Percentiles rank a stretch among this genome's conserved stretches.
phyloP scores from a whole-genome alignment of 2,888 invertebrate species.

The Caprella mutica region DNA sequence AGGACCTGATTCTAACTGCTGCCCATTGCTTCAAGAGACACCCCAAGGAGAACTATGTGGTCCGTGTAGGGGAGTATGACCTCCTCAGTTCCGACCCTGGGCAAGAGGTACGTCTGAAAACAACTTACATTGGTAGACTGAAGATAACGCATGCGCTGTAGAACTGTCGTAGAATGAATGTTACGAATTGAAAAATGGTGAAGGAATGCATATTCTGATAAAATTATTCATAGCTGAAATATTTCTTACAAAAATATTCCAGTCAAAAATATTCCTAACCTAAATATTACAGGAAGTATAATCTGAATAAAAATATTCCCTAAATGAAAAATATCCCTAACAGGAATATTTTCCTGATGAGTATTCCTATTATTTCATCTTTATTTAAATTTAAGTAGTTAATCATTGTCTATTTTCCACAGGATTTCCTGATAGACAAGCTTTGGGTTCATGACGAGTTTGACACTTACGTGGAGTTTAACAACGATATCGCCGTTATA shows the following conservation, averaged over 20 bases:
- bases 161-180: neutral
- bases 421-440: slow-evolving; percentile 56
- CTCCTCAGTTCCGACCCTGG: slow-evolving; percentile 9
- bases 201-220: no score
- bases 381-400: neutral
- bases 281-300: no score
- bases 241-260: neutral
- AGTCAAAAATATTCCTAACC: neutral
- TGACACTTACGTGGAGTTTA: slow-evolving; percentile 52
- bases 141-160: no score
- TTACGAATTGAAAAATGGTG: no score
- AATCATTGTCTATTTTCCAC: slow-evolving; percentile 36
- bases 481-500: slow-evolving; percentile 63
- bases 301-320: no score
- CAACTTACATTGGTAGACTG: no score
- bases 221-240: no score
- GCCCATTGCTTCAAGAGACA: slow-evolving; percentile 32
- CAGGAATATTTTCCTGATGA: no score
- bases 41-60: slow-evolving; percentile 14
- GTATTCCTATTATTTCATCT: no score
- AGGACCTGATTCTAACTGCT: slow-evolving; percentile 23
- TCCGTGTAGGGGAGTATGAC: slow-evolving; percentile 22
- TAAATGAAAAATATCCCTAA: no score
- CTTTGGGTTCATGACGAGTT: slow-evolving; percentile 58
- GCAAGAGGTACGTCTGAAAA: slow-evolving; percentile 21